These are phyloP conservation scores for Ormyrus labotus DNA, from an alignment of 2,888 invertebrate species.

Conservation along the genomic window DNA sequence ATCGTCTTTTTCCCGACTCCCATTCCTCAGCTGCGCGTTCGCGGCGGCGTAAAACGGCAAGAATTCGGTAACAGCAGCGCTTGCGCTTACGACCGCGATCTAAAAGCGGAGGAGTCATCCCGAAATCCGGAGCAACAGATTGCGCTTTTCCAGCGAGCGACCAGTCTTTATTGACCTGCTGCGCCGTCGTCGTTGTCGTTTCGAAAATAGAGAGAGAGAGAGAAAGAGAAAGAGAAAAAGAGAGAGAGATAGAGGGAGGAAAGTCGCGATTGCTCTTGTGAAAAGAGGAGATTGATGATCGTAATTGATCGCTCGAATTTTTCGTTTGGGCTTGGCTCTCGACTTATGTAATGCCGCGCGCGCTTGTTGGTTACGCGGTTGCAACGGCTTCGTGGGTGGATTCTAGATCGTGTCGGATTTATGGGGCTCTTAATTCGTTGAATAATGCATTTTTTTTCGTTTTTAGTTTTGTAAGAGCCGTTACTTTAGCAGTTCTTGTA, in stretches of 20 bases:
- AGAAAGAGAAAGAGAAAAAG: background rate
- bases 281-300: too few species aligned
- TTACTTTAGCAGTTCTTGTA: too few species aligned
- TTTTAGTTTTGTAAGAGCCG: too few species aligned
- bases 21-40: background rate
- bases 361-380: too few species aligned
- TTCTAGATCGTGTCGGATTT: too few species aligned
- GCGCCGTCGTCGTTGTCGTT: background rate
- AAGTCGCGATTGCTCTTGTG: background rate
- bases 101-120: constrained; percentile 12
- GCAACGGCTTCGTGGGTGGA: too few species aligned
- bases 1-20: background rate
- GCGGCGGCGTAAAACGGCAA: constrained; percentile 3
- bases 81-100: background rate
- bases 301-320: too few species aligned
- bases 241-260: constrained; percentile 11
- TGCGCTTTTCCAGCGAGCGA: constrained; percentile 56
- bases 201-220: constrained; percentile 45
- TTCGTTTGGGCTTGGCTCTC: too few species aligned
- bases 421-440: too few species aligned
- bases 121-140: constrained; percentile 54
- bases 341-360: too few species aligned
- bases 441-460: too few species aligned
- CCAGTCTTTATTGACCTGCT: constrained; percentile 11
- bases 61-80: background rate